Conservation (phyloP, 2,888 invertebrate genomes). For the Phortica magna region DNA sequence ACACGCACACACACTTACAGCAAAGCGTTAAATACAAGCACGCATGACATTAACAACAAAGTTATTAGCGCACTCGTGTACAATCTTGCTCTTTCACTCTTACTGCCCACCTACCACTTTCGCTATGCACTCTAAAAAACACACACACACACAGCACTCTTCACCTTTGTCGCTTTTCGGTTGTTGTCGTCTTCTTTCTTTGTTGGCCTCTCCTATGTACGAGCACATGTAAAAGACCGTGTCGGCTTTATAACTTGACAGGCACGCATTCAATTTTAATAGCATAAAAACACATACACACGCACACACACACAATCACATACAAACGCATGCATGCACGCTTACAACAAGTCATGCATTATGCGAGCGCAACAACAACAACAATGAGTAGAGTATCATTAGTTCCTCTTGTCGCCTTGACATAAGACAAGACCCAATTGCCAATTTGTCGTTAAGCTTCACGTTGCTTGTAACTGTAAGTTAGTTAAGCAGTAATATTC, state of each 20-base stretch:
- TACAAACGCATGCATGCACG: slow-evolving; percentile 42
- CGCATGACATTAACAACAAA: slow-evolving; percentile 17
- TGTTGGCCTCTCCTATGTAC: background rate
- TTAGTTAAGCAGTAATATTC: too few relatives aligned
- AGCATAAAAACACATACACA: slow-evolving; percentile 49
- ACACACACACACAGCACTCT: background rate
- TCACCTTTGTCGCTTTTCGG: background rate
- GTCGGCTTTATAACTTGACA: slow-evolving; percentile 68
- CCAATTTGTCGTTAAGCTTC: background rate
- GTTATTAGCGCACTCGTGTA: background rate
- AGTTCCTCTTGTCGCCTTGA: slow-evolving; percentile 4
- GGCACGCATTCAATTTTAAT: slow-evolving; percentile 75
- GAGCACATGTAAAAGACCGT: slow-evolving; percentile 20
- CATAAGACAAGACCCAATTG: slow-evolving; percentile 4
- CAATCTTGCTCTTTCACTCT: background rate
- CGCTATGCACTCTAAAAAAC: background rate
- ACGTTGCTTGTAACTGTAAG: background rate
- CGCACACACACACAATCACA: slow-evolving; percentile 40
- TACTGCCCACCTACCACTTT: background rate
- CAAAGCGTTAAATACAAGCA: background rate
- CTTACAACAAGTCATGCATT: slow-evolving; percentile 13
- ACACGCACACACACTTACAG: background rate
- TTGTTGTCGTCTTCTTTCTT: background rate
- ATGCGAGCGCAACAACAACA: slow-evolving; percentile 17
- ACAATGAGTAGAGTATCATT: background rate